Evolutionary conservation across 2,113 vertebrate genomes (phyloP).

Genomic region (Engraulis encrasicolus): DNA sequence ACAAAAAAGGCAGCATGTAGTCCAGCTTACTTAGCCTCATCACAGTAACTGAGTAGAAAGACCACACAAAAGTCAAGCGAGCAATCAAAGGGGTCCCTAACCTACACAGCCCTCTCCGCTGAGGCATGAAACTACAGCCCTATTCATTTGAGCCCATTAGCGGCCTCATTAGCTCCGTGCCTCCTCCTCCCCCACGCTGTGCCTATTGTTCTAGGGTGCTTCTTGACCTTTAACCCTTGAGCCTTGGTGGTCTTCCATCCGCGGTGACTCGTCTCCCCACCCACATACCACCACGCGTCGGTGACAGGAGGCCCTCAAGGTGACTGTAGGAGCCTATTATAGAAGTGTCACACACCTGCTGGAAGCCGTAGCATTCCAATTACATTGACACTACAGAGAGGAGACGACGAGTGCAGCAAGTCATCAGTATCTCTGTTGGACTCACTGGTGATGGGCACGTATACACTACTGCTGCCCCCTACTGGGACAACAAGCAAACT

Average conservation of each 20-base stretch:
- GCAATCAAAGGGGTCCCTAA: neutral
- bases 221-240: neutral
- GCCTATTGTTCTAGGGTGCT: neutral
- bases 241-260: neutral
- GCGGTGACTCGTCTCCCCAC: neutral
- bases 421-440: neutral
- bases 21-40: neutral
- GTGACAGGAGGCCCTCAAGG: neutral
- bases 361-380: neutral
- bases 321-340: neutral
- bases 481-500: slow-evolving; percentile 23
- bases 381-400: neutral
- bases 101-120: neutral
- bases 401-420: neutral
- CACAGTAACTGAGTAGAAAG: neutral
- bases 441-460: neutral
- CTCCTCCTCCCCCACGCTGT: neutral
- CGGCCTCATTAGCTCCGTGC: neutral
- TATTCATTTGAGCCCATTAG: neutral
- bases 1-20: too few species aligned
- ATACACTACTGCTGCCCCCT: slow-evolving; percentile 45
- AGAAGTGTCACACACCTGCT: neutral
- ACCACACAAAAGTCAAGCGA: neutral
- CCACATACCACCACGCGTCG: too few species aligned
- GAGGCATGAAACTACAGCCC: neutral